Base-by-base conservation (phyloP, 1,140 invertebrate species). In the Mamestra configurata region DNA sequence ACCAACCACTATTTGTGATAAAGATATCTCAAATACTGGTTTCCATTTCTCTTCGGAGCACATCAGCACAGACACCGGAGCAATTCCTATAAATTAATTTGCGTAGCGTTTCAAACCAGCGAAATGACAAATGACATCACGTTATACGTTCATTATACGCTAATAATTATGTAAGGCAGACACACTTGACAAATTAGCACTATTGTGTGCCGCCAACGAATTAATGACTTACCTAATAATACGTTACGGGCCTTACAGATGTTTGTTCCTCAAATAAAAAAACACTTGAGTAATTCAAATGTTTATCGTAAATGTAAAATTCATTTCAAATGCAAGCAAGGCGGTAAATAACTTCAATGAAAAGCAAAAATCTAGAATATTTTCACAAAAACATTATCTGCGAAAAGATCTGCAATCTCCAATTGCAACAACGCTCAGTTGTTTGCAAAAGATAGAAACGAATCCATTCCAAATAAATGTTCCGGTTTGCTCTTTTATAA, bases 101-200 rank as follows among this genome's bases (percentile, higher is more conserved):
- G 71, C 20, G 55, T 75, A 43, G 37, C 35, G 71, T 75, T 49
- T 27, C 18, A 64, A 64, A 35, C 22, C 24, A 15, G 51, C 27
- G 53, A 77, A 49, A 77, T 78, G 77, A 78, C 49, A 78, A 78
- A 78, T 78, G 77, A 78, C 77, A 49, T 57, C 20, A 70, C 57
- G 13, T 43, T 40, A 40, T 51, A 35, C 77, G 51, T 70, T 78
- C 51, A 78, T 78, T 78, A 70, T 51, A 70, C 64, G 66, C 18
- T 71, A 46, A 78, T 78, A 78, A 78, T 78, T 49, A 68, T 77
- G 46, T 66, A 55, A 55, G 49, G 51, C 59, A 78, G 77, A 46
- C 66, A 78, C 66, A 70, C 53, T 78, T 78, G 77, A 78, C 77
- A 78, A 78, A 78, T 78, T 78, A 78, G 51, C 49, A 70, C 64